Conservation (phyloP, 2,888 invertebrate genomes). For the Macrophya alboannulata region DNA sequence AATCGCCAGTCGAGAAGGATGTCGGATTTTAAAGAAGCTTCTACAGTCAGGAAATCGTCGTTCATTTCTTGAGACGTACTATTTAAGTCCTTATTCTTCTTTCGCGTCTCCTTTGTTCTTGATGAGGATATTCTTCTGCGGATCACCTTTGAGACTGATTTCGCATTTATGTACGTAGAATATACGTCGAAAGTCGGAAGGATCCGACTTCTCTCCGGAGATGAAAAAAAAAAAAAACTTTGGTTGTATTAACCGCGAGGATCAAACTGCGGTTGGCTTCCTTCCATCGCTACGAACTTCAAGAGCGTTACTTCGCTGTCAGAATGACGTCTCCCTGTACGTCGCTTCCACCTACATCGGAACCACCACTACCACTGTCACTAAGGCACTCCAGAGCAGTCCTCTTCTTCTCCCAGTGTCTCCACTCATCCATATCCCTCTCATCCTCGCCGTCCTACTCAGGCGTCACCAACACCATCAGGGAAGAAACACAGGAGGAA, state of each 20-base stretch:
- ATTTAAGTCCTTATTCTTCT: neutral
- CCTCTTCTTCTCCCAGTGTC: constrained; percentile 63
- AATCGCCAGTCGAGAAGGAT: neutral
- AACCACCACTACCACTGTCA: neutral
- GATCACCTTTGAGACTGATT: neutral
- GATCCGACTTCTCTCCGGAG: neutral
- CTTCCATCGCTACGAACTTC: constrained; percentile 31
- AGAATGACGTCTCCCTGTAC: constrained; percentile 14
- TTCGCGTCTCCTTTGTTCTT: neutral
- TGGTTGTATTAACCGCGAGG: neutral
- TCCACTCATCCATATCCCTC: constrained; percentile 66
- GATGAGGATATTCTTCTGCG: constrained; percentile 14
- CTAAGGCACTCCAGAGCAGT: constrained; percentile 45
- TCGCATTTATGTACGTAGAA: neutral
- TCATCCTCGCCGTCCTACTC: constrained; percentile 27
- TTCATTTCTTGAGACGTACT: neutral
- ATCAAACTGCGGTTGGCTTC: constrained; percentile 25
- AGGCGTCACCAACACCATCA: constrained; percentile 4
- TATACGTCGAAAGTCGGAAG: neutral
- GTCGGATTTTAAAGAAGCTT: neutral
- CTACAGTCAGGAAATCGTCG: neutral
- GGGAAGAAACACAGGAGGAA: neutral
- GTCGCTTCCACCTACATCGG: constrained; percentile 17
- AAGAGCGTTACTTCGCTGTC: constrained; percentile 43
- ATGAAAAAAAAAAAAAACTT: too few relatives aligned